Conservation (phyloP, 2,797 vertebrate genomes). For the Sardinella longiceps region DNA sequence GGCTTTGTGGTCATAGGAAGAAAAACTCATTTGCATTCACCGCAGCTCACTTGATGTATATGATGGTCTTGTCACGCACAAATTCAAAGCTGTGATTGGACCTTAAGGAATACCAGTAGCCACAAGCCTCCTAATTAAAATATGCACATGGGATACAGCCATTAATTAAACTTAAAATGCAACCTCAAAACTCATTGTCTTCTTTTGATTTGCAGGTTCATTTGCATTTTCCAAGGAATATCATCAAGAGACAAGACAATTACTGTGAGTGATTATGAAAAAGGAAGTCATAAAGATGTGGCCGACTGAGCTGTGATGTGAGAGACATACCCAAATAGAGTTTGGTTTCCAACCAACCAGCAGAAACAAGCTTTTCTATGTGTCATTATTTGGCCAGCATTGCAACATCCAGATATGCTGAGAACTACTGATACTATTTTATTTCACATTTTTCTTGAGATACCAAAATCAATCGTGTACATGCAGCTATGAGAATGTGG, state of each 20-base stretch:
- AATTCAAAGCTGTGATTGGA: conserved; percentile 30
- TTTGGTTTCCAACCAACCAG: neutral
- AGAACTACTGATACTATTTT: neutral
- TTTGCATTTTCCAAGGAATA: conserved; percentile 13
- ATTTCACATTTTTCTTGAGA: neutral
- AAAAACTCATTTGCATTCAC: neutral
- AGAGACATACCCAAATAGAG: neutral
- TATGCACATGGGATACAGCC: conserved; percentile 14
- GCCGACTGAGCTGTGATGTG: neutral
- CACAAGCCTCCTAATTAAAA: conserved; percentile 60
- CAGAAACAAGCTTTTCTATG: neutral
- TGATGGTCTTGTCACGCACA: neutral
- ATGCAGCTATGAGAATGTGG: neutral
- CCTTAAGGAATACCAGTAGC: conserved; percentile 46
- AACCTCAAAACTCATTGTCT: conserved; percentile 59
- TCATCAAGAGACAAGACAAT: conserved; percentile 36
- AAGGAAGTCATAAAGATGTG: conserved; percentile 12
- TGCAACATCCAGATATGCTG: neutral
- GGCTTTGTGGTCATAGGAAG: neutral
- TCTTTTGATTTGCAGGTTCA: conserved; percentile 35
- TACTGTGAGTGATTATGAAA: conserved; percentile 54
- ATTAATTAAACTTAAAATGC: conserved; percentile 16
- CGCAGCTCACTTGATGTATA: neutral
- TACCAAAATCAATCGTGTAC: neutral
- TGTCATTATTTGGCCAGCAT: neutral